A percentile compares a stretch with the other conserved stretches of the same genome.
These are phyloP conservation scores for Mesoclemmys tuberculata DNA, from an alignment of 2,113 vertebrate genomes.

Conservation along the genomic window DNA sequence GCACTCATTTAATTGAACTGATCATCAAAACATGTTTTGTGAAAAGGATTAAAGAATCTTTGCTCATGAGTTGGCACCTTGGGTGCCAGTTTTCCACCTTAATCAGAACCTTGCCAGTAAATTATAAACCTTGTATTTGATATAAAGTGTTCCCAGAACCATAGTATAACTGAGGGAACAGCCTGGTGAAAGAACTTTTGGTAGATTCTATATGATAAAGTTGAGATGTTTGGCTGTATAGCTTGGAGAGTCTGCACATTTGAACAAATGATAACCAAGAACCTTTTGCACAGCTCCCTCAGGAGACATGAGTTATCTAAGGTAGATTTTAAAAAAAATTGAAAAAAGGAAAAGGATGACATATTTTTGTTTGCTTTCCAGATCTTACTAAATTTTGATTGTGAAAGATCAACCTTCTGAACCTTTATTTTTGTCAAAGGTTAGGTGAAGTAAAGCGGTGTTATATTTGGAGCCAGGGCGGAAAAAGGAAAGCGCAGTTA, in stretches of 20 bases:
- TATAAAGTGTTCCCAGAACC: background rate
- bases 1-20: background rate
- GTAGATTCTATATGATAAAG: background rate
- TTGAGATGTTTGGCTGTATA: background rate
- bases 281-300: background rate
- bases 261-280: background rate
- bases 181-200: background rate
- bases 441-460: background rate
- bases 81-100: background rate
- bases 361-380: background rate
- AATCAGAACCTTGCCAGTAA: background rate
- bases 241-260: background rate
- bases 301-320: background rate
- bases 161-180: background rate
- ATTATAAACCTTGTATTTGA: background rate
- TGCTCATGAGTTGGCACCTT: background rate
- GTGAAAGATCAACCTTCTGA: background rate
- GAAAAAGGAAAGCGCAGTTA: background rate
- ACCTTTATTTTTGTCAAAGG: no score
- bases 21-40: background rate
- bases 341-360: background rate
- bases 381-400: background rate
- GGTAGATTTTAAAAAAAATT: background rate
- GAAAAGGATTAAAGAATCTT: background rate
- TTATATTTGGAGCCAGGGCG: background rate